Conservation (phyloP, 2,113 vertebrate species). For the Gnathonemus echidnorhynchus region DNA sequence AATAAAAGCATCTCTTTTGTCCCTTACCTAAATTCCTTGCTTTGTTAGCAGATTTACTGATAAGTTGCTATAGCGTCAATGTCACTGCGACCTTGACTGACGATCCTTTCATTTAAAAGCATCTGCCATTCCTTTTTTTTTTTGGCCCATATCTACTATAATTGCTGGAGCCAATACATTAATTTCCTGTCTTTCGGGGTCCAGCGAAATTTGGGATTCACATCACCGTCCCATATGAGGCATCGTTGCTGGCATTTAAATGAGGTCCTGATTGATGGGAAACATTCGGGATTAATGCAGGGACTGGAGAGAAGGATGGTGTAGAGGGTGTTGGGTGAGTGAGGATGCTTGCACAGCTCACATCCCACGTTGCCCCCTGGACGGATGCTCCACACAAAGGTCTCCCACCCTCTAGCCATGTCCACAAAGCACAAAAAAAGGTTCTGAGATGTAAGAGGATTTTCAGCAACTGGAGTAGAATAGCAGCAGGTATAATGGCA, state of each 20-base stretch:
- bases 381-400: background rate
- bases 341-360: background rate
- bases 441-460: background rate
- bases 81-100: background rate
- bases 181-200: conserved; percentile 5
- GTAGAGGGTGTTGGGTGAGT: background rate
- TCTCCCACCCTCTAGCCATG: background rate
- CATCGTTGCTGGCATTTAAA: conserved; percentile 4
- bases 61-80: background rate
- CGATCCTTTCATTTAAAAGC: background rate
- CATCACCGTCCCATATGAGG: background rate
- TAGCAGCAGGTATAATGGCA: background rate
- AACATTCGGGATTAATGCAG: background rate
- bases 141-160: background rate
- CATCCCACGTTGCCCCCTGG: background rate
- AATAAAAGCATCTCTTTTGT: background rate
- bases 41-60: background rate
- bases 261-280: conserved; percentile 3
- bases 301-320: background rate
- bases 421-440: background rate
- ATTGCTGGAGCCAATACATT: background rate
- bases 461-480: background rate
- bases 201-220: background rate
- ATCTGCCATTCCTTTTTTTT: background rate
- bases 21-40: background rate